Base-by-base conservation (phyloP, 2,888 invertebrate species). In the Tetragonula carbonaria region DNA sequence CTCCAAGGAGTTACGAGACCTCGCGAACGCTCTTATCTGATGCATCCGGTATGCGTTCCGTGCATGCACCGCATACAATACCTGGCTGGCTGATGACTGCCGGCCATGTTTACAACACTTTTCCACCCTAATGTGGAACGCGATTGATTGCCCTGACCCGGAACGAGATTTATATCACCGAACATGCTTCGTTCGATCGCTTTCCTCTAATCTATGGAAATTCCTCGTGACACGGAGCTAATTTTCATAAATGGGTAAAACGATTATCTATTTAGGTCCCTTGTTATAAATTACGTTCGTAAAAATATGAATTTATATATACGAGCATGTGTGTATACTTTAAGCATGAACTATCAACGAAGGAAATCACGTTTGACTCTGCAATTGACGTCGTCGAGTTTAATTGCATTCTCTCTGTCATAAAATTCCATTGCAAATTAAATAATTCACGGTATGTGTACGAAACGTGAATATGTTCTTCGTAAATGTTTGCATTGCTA, bases 21-120 rank as follows among this genome's bases (percentile, higher is more conserved):
- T 81, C 76, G 50, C 65, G 72, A 66, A 57, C 63, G 57, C 51
- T 76, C 82, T 91, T 91, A 91, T 91, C 91, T 88, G 91, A 91
- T 91, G 77, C 84, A 84, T 86, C 82, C 90, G 76, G 85, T 80
- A 79, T 74, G 80, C 82, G 70, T 70, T 45, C 78, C 66, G 65
- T 11, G 71, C 71, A 62, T 68, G 59, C 77, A 75, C 78, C 16
- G 70, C 62, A 23, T 38, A 79, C 85, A 84, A 74, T 80, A 57
- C 73, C 77, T 85, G 70, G 50, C 67, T 45, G 63, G 74, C 23
- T 82, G 85, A 85, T 77, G 77, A 79, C 77, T 76, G 67, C 71
- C 70, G 70, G 82, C 74, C 51, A 72, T 71, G 74, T 68, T 85
- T 85, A 65, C 85, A 57, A 75, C 71, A 70, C 38, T 62, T 74